Evolutionary conservation across 2,888 invertebrate species (phyloP).

Genomic region (Salticus scenicus): DNA sequence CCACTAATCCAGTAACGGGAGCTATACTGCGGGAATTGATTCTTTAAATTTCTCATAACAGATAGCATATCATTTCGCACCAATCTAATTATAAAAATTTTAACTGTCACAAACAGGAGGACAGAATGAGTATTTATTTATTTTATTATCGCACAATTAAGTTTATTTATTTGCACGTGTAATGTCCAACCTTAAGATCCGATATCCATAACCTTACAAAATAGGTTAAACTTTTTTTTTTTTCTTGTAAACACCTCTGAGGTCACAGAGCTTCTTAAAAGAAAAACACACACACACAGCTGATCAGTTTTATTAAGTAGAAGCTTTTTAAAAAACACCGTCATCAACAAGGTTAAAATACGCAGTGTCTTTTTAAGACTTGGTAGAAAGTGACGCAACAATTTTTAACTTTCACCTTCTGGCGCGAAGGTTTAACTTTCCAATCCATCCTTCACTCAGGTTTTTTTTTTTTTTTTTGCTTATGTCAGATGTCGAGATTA

Average conservation of each 20-base stretch:
- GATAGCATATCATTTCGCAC: too few relatives aligned
- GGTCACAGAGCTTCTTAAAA: not conserved
- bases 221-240: conserved; percentile 10
- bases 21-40: too few relatives aligned
- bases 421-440: not conserved
- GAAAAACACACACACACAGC: not conserved
- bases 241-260: not conserved
- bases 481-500: conserved; percentile 21
- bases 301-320: not conserved
- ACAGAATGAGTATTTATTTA: not conserved
- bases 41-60: too few relatives aligned
- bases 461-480: not conserved
- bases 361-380: not conserved
- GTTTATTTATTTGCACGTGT: not conserved
- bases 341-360: conserved; percentile 1
- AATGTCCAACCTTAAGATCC: not conserved
- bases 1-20: too few relatives aligned
- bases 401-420: conserved; percentile 10
- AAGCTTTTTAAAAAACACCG: not conserved
- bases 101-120: not conserved
- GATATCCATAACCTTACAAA: not conserved
- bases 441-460: not conserved
- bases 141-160: not conserved
- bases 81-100: too few relatives aligned
- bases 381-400: conserved; percentile 1